Evolutionary conservation across 2,888 invertebrate species (phyloP), one percentile per base, ranked within the genome.

Genomic region (Harpalus rufipes): DNA sequence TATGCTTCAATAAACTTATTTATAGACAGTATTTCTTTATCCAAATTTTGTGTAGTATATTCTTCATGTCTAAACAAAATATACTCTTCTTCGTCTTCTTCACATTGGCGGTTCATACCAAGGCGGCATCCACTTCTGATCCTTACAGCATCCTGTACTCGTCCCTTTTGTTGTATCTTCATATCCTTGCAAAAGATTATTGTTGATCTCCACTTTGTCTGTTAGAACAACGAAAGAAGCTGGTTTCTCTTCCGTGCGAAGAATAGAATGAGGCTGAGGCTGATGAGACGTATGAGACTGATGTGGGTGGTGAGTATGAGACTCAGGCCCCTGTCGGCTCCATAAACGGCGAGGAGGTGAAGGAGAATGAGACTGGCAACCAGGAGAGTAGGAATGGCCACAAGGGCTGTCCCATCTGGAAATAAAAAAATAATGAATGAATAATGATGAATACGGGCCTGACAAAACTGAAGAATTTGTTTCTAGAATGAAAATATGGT

Each of bases 51-150:
- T 10, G 44, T 12, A 8, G 12, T 51, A 5, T 32, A 5, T 32
- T 32, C 32, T 5, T 32, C 32, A 32, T 5, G 32, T 32, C 3
- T 4, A 32, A 32, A 32, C 32, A 32, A 32, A 32, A 32, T 32
- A 2, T 51, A 51, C 44, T 12, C 32, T 25, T n/a, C n/a, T 12
- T 25, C 21, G 8, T 63, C 10, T 16, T 51, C 21, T 21, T 78
- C 78, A 84, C 84, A 63, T 78, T 0, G 85, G 85, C 16, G 86
- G 86, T 58, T 91, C 91, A 86, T 91, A 91, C 92, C 92, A 92
- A 1, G 92, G 91, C 72, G 92, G 91, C 92, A 92, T 92, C 92
- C 92, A 92, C 83, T 91, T 91, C 14, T 89, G 87, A 88, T 90
- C 86, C 88, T 90, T 82, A 88, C 88, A 86, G 88, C 89, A 85